Percentiles rank a stretch among this genome's conserved stretches.
Evolutionary conservation across 2,113 vertebrate genomes (phyloP).

Genomic region (Boleophthalmus pectinirostris): DNA sequence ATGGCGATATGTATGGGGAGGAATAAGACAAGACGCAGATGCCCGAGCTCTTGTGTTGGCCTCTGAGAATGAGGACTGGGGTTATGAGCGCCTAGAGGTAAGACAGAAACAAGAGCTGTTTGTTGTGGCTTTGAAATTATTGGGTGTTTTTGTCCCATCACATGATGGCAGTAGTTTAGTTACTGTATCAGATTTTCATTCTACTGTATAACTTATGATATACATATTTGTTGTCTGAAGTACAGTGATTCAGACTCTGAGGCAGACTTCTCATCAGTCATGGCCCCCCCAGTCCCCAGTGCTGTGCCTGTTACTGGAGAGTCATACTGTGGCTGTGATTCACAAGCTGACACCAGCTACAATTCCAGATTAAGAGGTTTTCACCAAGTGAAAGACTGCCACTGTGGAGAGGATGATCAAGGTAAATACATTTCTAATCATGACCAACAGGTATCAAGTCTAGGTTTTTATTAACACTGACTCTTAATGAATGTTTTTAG

Average conservation of each 20-base stretch:
- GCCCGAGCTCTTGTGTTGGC: slow-evolving; percentile 75
- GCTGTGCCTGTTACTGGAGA: slow-evolving; percentile 96
- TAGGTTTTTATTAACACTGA: neutral
- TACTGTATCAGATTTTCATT: neutral
- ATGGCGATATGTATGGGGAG: slow-evolving; percentile 90
- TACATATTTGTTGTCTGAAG: slow-evolving; percentile 64
- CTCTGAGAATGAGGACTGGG: slow-evolving; percentile 76
- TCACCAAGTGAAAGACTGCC: slow-evolving; percentile 87
- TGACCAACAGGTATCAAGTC: neutral
- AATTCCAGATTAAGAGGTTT: slow-evolving; percentile 81
- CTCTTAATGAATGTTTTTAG: slow-evolving; percentile 64
- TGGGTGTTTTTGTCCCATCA: neutral
- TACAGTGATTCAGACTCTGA: slow-evolving; percentile 96
- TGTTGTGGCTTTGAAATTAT: neutral
- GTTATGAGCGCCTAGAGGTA: slow-evolving; percentile 88
- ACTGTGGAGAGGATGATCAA: slow-evolving; percentile 95
- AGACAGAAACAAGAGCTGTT: slow-evolving; percentile 12
- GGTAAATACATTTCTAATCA: slow-evolving; percentile 50
- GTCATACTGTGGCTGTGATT: slow-evolving; percentile 93
- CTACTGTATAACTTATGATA: neutral
- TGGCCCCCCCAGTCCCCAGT: slow-evolving; percentile 88
- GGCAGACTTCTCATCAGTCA: slow-evolving; percentile 80
- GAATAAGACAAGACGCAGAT: slow-evolving; percentile 84
- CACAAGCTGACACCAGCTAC: slow-evolving; percentile 83
- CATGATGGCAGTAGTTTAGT: slow-evolving; percentile 14